Evolutionary conservation across 2,797 vertebrate genomes (phyloP).

Genomic region (Florisuga fusca): DNA sequence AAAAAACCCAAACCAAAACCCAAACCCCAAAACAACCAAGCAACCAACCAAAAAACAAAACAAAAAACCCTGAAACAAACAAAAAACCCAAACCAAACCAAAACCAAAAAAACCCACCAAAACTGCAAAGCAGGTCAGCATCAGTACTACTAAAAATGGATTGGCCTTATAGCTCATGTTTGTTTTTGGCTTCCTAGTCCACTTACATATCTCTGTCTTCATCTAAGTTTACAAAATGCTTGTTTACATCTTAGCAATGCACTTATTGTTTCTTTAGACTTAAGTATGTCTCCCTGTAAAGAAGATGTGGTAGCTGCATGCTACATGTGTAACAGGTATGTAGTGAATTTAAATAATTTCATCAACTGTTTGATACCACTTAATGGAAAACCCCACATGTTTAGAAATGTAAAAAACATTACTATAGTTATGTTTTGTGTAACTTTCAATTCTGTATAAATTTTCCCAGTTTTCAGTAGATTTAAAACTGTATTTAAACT

Average conservation of each 20-base stretch:
- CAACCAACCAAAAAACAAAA: no score
- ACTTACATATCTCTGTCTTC: background rate
- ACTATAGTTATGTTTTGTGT: background rate
- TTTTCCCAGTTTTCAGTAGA: background rate
- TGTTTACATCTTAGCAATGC: background rate
- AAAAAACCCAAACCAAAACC: background rate
- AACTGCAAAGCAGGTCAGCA: background rate
- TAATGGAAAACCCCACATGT: background rate
- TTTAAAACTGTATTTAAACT: background rate
- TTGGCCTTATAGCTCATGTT: background rate
- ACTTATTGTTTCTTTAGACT: background rate
- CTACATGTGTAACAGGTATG: background rate
- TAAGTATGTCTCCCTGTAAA: background rate
- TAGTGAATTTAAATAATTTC: background rate
- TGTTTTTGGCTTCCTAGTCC: background rate
- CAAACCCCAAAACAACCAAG: no score
- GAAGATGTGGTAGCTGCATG: background rate
- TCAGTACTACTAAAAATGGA: background rate
- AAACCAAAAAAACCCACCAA: no score
- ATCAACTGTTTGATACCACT: rapidly evolving
- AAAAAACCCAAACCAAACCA: no score
- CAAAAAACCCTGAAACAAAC: no score
- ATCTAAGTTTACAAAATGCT: background rate
- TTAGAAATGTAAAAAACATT: background rate
- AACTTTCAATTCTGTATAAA: background rate